Evolutionary conservation across 2,797 vertebrate genomes (phyloP), one percentile per base, ranked within the genome.

Genomic region (Molossus molossus): DNA sequence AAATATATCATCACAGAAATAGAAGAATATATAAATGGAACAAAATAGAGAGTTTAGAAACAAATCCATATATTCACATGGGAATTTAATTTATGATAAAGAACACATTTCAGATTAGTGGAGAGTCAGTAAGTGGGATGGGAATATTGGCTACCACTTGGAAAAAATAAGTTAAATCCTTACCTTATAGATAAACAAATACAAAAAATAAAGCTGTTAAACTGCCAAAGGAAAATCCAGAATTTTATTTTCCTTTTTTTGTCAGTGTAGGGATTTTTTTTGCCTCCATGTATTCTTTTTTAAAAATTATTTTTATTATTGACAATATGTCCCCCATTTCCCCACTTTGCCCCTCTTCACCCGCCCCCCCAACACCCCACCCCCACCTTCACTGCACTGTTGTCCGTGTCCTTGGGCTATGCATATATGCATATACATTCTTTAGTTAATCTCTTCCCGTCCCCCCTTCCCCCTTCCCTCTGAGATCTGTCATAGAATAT

Each of bases 1-100:
- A 94, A 87, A 88, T 95, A 37, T 87, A 48, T 70, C 62, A 72
- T 85, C 45, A 77, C 50, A 95, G 90, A 90, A 96, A 93, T 37
- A 84, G 72, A 88, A 53, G 37, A 94, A 92, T 92, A 73, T n/a
- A 84, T 81, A 90, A 89, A 76, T 81, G 58, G 48, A 92, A 84
- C 75, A 84, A 85, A 94, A 73, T 76, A 50, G 45, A 89, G 62
- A 92, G n/a, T 92, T 94, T 93, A 96, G 81, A 93, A 85, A 93
- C 62, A 94, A 94, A 67, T 17, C 14, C 62, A 82, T 55, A 65
- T 87, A 60, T 93, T 95, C 48, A 65, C 88, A 93, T 84, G 65
- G n/a, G 37, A 87, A 95, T 93, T 91, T 88, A 55, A 69, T 91
- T 95, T 96, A 73, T 92, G 67, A 94, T 83, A 75, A 94, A 95